Conservation (phyloP, 2,888 invertebrate genomes). For the Drosophila mayaguana region DNA sequence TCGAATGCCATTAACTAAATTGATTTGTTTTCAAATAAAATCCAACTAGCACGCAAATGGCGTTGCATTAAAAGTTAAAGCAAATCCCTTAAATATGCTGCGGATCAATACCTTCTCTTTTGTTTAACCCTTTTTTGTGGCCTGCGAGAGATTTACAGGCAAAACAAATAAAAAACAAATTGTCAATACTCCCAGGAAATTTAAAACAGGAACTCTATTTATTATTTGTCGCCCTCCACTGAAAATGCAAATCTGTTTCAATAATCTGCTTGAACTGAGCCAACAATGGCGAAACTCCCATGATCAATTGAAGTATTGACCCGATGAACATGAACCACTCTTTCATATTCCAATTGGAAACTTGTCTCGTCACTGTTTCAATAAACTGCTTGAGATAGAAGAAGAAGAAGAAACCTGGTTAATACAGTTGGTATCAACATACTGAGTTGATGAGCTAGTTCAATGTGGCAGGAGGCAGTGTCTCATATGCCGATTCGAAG, state of each 20-base stretch:
- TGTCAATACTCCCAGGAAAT: neutral
- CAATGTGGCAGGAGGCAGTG: neutral
- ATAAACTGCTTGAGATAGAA: no score
- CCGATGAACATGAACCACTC: neutral
- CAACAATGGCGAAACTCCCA: neutral
- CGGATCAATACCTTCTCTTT: neutral
- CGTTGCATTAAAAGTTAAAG: constrained; percentile 41
- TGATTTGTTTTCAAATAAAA: constrained; percentile 54
- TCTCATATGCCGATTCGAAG: neutral
- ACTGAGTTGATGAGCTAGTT: neutral
- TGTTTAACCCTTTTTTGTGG: neutral
- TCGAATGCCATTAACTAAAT: constrained; percentile 51
- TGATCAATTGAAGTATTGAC: neutral
- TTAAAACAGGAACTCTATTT: neutral
- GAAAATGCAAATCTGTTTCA: neutral
- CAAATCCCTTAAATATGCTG: constrained; percentile 19
- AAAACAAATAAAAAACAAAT: neutral
- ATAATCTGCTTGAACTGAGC: neutral
- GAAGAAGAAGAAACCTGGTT: no score
- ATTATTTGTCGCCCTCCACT: neutral
- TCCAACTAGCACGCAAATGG: constrained; percentile 27
- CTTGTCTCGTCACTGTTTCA: neutral
- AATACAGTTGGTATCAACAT: neutral
- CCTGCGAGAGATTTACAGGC: neutral
- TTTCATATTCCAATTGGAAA: neutral